phyloP scores from a whole-genome alignment of 2,888 invertebrate species.

The Caradrina clavipalpis region DNA sequence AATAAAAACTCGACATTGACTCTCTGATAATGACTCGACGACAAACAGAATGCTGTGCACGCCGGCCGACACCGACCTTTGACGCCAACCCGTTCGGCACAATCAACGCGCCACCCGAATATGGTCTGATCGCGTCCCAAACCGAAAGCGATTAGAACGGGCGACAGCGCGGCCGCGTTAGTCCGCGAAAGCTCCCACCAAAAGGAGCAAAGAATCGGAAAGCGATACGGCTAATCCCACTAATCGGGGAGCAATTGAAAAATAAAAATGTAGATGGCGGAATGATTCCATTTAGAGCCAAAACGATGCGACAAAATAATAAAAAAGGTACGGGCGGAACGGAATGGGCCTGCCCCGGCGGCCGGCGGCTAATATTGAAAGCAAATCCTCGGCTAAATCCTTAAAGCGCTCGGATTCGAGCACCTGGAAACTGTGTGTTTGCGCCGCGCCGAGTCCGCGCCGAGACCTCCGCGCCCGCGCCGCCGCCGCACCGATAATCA shows the following conservation, averaged over 20 bases:
- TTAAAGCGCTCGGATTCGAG: slow-evolving; percentile 89
- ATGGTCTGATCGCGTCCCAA: slow-evolving; percentile 63
- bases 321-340: slow-evolving; percentile 88
- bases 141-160: slow-evolving; percentile 75
- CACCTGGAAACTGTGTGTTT: slow-evolving; percentile 90
- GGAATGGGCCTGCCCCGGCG: slow-evolving; percentile 84
- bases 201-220: slow-evolving; percentile 89
- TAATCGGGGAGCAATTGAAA: slow-evolving; percentile 91
- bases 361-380: slow-evolving; percentile 91
- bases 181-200: slow-evolving; percentile 85
- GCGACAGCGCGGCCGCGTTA: slow-evolving; percentile 73
- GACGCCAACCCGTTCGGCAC: slow-evolving; percentile 65
- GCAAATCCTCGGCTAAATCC: slow-evolving; percentile 91
- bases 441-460: slow-evolving; percentile 72
- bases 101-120: slow-evolving; percentile 60
- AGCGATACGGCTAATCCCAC: slow-evolving; percentile 90
- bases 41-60: slow-evolving; percentile 70
- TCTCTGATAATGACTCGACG: slow-evolving; percentile 76
- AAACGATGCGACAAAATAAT: slow-evolving; percentile 91
- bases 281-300: slow-evolving; percentile 91
- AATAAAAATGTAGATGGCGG: slow-evolving; percentile 91
- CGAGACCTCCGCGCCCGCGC: slow-evolving; percentile 68
- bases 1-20: slow-evolving; percentile 82
- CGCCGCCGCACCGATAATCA: slow-evolving; percentile 82
- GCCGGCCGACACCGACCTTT: slow-evolving; percentile 68